These are phyloP conservation scores for Leptarthrus brevirostris DNA, from an alignment of 2,888 invertebrate species.

Conservation along the genomic window DNA sequence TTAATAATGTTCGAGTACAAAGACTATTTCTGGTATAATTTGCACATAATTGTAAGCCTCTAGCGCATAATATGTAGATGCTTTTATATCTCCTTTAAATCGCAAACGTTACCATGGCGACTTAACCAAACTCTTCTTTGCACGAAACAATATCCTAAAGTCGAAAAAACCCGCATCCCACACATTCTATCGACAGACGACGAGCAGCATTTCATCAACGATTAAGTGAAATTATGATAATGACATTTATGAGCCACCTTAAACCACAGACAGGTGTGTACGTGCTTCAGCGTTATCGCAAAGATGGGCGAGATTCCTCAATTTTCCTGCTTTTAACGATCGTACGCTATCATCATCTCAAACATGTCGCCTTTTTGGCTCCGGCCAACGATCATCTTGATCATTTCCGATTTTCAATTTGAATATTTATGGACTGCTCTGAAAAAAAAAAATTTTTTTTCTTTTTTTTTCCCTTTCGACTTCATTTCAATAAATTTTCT, in stretches of 20 bases:
- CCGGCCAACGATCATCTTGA: slow-evolving; percentile 15
- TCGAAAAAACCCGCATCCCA: slow-evolving; percentile 12
- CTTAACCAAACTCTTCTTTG: no score
- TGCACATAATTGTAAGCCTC: no score
- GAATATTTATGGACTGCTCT: slow-evolving; percentile 31
- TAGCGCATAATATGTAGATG: no score
- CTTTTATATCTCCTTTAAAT: no score
- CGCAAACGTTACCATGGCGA: no score
- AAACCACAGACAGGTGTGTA: slow-evolving; percentile 48
- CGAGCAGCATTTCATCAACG: slow-evolving; percentile 45
- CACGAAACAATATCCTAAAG: no score
- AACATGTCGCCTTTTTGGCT: slow-evolving; percentile 24
- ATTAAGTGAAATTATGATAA: slow-evolving; percentile 54
- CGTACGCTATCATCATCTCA: slow-evolving; percentile 29
- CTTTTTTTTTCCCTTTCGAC: no score
- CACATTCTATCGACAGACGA: slow-evolving; percentile 11
- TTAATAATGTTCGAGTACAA: no score
- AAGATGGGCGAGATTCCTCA: slow-evolving; percentile 44
- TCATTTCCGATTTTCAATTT: slow-evolving; percentile 46
- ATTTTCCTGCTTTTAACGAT: slow-evolving; percentile 47
- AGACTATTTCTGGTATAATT: no score
- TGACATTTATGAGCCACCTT: slow-evolving; percentile 52
- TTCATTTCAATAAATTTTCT: background rate
- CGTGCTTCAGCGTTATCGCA: slow-evolving; percentile 28
- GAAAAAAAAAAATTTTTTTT: background rate